These are phyloP conservation scores for Sepiola atlantica DNA, from an alignment of 2,888 invertebrate genomes.

Conservation along the genomic window DNA sequence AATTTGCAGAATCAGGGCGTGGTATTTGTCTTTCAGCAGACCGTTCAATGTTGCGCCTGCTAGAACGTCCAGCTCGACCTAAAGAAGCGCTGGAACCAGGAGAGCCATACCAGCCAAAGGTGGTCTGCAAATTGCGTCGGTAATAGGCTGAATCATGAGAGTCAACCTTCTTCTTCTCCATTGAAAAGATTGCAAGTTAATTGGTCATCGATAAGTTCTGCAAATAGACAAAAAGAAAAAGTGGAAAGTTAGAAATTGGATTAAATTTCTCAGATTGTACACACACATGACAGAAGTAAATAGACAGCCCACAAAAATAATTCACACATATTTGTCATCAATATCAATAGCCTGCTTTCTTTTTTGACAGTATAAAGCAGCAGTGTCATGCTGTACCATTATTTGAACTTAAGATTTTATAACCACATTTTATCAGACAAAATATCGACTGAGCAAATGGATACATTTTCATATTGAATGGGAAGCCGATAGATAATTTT, in stretches of 20 bases:
- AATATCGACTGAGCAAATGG: too few species aligned
- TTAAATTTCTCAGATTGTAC: too few species aligned
- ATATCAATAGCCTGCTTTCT: too few species aligned
- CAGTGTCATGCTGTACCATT: too few species aligned
- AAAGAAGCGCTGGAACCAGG: not conserved
- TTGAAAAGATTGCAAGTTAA: not conserved
- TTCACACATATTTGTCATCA: too few species aligned
- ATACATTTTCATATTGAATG: too few species aligned
- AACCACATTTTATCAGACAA: too few species aligned
- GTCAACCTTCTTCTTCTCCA: slow-evolving; percentile 39
- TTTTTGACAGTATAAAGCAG: too few species aligned
- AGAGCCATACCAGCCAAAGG: slow-evolving; percentile 40
- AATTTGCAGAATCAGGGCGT: slow-evolving; percentile 54
- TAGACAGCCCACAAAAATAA: too few species aligned
- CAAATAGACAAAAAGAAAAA: not conserved
- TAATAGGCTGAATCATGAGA: slow-evolving; percentile 42
- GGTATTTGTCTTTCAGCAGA: not conserved
- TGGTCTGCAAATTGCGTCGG: slow-evolving; percentile 41
- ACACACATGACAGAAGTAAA: too few species aligned
- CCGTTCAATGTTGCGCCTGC: not conserved
- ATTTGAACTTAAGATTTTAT: too few species aligned
- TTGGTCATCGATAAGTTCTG: not conserved
- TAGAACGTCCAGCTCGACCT: slow-evolving; percentile 16
- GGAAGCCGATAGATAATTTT: too few species aligned
- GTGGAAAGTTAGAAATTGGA: not conserved